phyloP scores from a whole-genome alignment of 2,888 invertebrate species.

The Drosophila testacea region DNA sequence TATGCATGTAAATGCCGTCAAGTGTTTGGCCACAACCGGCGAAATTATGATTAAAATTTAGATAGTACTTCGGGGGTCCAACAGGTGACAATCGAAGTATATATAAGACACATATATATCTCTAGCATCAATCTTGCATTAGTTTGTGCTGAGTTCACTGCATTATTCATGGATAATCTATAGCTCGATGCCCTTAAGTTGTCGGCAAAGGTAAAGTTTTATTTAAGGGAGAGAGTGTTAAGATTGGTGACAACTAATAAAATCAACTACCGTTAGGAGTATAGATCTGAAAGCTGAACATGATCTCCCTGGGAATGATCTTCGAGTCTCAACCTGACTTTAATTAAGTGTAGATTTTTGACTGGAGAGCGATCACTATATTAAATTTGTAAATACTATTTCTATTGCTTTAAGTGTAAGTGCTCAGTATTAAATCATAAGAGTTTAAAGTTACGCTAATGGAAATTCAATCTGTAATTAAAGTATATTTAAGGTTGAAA shows the following conservation, averaged over 20 bases:
- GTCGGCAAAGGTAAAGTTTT: slow-evolving; percentile 43
- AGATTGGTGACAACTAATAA: slow-evolving; percentile 40
- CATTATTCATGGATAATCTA: slow-evolving; percentile 62
- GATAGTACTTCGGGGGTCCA: slow-evolving; percentile 49
- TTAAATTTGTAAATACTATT: too few species aligned
- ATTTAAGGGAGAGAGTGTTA: slow-evolving; percentile 47
- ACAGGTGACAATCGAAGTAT: slow-evolving; percentile 18
- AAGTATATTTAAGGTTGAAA: slow-evolving; percentile 1
- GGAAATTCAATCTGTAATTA: slow-evolving; percentile 11
- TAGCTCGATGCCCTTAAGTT: slow-evolving; percentile 19
- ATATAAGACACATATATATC: slow-evolving; percentile 32
- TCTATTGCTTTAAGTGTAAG: background rate
- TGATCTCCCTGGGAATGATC: slow-evolving; percentile 32
- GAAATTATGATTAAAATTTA: slow-evolving; percentile 79
- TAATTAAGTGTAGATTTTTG: background rate
- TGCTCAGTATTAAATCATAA: background rate
- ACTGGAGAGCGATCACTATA: background rate
- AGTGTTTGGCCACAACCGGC: slow-evolving; percentile 65
- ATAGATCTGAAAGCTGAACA: slow-evolving; percentile 40
- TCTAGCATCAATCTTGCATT: slow-evolving; percentile 53
- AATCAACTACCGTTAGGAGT: slow-evolving; percentile 27
- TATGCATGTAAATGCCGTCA: slow-evolving; percentile 59
- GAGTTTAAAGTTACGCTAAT: background rate
- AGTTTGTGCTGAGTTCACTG: slow-evolving; percentile 61
- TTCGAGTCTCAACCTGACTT: background rate